Base-by-base conservation (phyloP, 2,888 invertebrate species). In the Plebejus melissa region DNA sequence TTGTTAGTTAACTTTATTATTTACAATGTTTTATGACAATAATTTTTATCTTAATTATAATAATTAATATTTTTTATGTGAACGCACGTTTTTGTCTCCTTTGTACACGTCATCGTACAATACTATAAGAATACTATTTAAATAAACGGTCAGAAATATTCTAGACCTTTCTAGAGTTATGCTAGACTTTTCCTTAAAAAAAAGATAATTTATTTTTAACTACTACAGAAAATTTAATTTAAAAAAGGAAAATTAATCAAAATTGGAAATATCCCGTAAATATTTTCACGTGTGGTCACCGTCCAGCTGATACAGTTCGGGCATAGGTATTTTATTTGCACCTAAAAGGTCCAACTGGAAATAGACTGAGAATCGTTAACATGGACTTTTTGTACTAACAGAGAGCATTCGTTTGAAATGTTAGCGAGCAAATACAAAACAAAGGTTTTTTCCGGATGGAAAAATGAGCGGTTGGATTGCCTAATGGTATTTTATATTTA, bases 261-360 rank as follows among this genome's bases (percentile, higher is more conserved):
- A 50, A 11, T 41, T 2, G 46, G 22, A 58, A 22, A 5, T 32
- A 0, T 65, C 65, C 60, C 36, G 13, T 13, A 65, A 65, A 32
- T 28, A 9, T 13, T 32, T 13, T 41, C 0, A 46, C 13, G 72
- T 32, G 54, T 72, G 16, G 72, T 7, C 50, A 32, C 50, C 5
- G 28, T 22, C 13, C 11, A 71, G 54, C 16, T 32, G 72, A 72
- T 72, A 72, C 32, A 71, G 50, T 32, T 50, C 72, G 50, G 72
- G 28, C 50, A 16, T 32, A 54, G 72, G 32, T 72, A 54, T 72
- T 72, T 50, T 72, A 72, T 72, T 72, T 72, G 28, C 50, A 32
- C 72, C 72, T 72, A 72, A 72, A 54, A 72, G 50, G 36, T 54
- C 32, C 46, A 72, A 50, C 54, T 72, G 72, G 54, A 72, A 54